Evolutionary conservation across 2,888 invertebrate genomes (phyloP).

Genomic region (Trissonchulus sp.): DNA sequence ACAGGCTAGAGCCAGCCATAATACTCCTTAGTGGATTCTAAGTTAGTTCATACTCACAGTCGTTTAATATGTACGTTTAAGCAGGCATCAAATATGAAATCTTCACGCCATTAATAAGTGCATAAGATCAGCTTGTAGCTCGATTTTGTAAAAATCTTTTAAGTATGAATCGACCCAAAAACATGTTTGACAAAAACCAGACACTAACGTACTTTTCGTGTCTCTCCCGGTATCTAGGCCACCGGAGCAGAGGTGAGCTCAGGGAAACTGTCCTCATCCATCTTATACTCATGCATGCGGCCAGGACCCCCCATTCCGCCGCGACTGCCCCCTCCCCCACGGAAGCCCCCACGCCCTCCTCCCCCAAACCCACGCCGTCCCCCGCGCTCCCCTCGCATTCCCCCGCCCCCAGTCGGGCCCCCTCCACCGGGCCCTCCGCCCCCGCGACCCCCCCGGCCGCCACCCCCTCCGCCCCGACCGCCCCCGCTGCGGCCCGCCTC

Average conservation of each 20-base stretch:
- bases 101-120: too few species aligned
- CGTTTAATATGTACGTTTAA: too few species aligned
- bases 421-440: constrained; percentile 18
- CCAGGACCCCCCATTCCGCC: constrained; percentile 5
- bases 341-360: background rate
- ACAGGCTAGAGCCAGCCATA: too few species aligned
- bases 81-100: too few species aligned
- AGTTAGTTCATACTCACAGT: too few species aligned
- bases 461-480: constrained; percentile 46
- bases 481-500: constrained; percentile 45
- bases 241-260: background rate
- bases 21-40: too few species aligned
- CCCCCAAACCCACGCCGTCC: constrained; percentile 18
- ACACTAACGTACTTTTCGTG: too few species aligned
- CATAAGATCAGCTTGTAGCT: too few species aligned
- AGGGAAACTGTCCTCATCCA: constrained; percentile 31
- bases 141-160: too few species aligned
- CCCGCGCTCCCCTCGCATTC: constrained; percentile 6
- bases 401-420: constrained; percentile 14
- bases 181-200: too few species aligned
- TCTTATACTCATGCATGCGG: constrained; percentile 15
- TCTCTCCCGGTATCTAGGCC: too few species aligned
- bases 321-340: background rate
- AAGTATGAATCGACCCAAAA: too few species aligned
- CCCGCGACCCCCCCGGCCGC: constrained; percentile 38